A percentile compares a stretch with the other conserved stretches of the same genome.
These are phyloP conservation scores for Tetragonula clypearis DNA, from an alignment of 1,140 invertebrate species.

Conservation along the genomic window DNA sequence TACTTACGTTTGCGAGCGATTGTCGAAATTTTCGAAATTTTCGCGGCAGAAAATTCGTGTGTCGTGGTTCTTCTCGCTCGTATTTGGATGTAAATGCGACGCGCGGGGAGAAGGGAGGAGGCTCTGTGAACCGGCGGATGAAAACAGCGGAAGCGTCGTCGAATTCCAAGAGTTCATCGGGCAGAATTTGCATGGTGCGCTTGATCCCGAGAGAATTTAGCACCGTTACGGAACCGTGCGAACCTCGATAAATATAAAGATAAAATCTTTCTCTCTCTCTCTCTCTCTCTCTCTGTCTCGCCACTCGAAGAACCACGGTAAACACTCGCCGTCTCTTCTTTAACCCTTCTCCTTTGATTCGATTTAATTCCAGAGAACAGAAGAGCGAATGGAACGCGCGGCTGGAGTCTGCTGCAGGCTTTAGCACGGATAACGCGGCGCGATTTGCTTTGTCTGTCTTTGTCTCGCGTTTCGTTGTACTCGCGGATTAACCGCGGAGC, in stretches of 20 bases:
- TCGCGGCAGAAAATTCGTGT: too few relatives aligned
- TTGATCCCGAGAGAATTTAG: slow-evolving; percentile 35
- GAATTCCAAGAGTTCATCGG: slow-evolving; percentile 29
- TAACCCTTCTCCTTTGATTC: neutral
- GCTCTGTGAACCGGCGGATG: neutral
- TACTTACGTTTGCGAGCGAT: too few relatives aligned
- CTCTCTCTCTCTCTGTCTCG: neutral
- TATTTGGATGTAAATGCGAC: slow-evolving; percentile 4
- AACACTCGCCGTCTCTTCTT: neutral
- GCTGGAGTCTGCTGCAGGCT: neutral
- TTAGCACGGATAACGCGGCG: neutral
- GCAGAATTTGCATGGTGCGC: slow-evolving; percentile 26
- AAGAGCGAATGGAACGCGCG: neutral
- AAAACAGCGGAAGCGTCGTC: slow-evolving; percentile 20
- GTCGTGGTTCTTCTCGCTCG: neutral
- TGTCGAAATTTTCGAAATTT: too few relatives aligned
- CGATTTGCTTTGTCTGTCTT: neutral
- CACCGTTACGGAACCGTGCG: slow-evolving; percentile 40
- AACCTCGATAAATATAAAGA: slow-evolving; percentile 32
- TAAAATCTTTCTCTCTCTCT: neutral
- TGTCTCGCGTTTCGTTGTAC: neutral
- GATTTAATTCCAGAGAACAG: neutral
- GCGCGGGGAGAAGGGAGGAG: too few relatives aligned
- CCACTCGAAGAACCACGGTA: neutral
- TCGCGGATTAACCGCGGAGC: neutral